These are phyloP conservation scores for Brachionus angularis DNA, from an alignment of 1,140 invertebrate genomes.

Conservation along the genomic window DNA sequence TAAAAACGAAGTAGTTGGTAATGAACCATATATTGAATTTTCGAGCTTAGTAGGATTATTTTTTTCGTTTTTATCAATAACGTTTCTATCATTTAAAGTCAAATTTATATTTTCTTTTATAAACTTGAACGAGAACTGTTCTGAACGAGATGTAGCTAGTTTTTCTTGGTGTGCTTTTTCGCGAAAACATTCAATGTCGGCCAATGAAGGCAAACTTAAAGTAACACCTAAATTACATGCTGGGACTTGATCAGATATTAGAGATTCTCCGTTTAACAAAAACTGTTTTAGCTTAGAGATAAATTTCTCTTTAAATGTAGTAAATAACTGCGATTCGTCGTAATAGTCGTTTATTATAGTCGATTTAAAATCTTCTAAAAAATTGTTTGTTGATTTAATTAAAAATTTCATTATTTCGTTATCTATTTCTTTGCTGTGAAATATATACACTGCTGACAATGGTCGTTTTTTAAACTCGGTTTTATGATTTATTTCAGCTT, in stretches of 20 bases:
- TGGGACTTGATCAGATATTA: slow-evolving; percentile 7
- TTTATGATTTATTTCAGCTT: not conserved
- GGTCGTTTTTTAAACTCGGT: not conserved
- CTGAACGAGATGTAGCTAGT: not conserved
- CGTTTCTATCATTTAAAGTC: no score
- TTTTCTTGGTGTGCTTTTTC: not conserved
- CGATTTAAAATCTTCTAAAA: slow-evolving; percentile 18
- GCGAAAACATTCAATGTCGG: slow-evolving; percentile 18
- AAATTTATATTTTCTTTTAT: slow-evolving; percentile 7
- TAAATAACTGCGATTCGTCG: slow-evolving; percentile 28
- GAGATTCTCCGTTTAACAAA: slow-evolving; percentile 22
- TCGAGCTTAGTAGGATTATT: not conserved
- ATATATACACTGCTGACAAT: not conserved
- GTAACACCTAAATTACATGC: slow-evolving; percentile 31
- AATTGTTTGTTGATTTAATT: slow-evolving; percentile 31
- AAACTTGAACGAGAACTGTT: slow-evolving; percentile 19
- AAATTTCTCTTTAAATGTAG: slow-evolving; percentile 18
- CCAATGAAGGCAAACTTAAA: slow-evolving; percentile 16
- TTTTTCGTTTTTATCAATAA: not conserved
- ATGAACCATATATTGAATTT: not conserved
- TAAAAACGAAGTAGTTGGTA: slow-evolving; percentile 21
- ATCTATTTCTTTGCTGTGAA: slow-evolving; percentile 17
- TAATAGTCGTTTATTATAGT: slow-evolving; percentile 20
- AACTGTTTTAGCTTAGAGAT: slow-evolving; percentile 18
- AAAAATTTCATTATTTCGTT: slow-evolving; percentile 37